Evolutionary conservation across 1,140 invertebrate species (phyloP), one percentile per base, ranked within the genome.

Genomic region (Maconellicoccus hirsutus): DNA sequence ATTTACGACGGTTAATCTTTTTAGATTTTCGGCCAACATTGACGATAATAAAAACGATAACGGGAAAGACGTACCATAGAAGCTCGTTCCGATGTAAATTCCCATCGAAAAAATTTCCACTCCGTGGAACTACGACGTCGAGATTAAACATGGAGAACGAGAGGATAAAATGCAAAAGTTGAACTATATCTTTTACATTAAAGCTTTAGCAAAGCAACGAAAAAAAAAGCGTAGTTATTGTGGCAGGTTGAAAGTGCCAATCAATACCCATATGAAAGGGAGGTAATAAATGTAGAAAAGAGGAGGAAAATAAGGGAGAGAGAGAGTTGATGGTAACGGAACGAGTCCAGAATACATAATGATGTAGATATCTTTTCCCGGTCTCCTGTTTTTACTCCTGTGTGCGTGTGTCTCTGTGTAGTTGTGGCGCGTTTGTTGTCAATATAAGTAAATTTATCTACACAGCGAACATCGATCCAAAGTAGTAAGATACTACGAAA

Each of bases 271-370:
- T 38, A 23, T 25, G 25, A 52, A 23, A 59, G 33, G 70, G 59
- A 25, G 59, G 70, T 23, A 38, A 70, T 38, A 59, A 52, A 70
- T 23, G 42, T 27, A 26, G 70, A 59, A 52, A 52, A 38, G 38
- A 52, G 23, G 70, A 70, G 70, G 70, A 70, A 29, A 70, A 25
- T 19, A 29, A 70, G 38, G 27, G 61, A 23, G 4, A 66, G 59
- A 72, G 59, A 72, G 39, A 72, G 42, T 59, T 26, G 61, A 66
- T 66, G 61, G 61, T 66, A 66, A 26, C 25, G 61, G 22, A 66
- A 66, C 61, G 61, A 23, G 61, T 25, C 25, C 61, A 19, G 61
- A 66, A 66, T 66, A 66, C 61, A 66, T 66, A 66, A 66, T 66
- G 61, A 66, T 14, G 61, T 19, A 19, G 22, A 26, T 66, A 66